These are phyloP conservation scores for Druon quercuslanigerum DNA, from an alignment of 1,140 invertebrate species.

Conservation along the genomic window DNA sequence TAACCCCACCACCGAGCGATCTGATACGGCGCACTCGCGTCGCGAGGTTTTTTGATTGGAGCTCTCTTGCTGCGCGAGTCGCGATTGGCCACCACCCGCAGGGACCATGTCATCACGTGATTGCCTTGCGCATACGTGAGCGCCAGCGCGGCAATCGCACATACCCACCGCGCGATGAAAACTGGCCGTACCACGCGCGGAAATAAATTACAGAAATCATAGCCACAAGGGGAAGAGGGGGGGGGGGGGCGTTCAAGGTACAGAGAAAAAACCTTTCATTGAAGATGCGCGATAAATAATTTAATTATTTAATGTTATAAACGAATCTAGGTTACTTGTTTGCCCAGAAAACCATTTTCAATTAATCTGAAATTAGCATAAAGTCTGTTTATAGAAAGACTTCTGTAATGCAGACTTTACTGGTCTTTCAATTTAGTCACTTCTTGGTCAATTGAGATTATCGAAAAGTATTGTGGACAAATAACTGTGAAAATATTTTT, in stretches of 20 bases:
- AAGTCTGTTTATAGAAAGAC: no score
- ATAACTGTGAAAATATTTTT: background rate
- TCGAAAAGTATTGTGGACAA: no score
- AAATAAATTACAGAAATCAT: constrained; percentile 44
- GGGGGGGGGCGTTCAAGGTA: background rate
- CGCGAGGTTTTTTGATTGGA: constrained; percentile 43
- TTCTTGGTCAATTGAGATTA: no score
- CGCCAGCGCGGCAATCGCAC: constrained; percentile 41
- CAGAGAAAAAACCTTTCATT: background rate
- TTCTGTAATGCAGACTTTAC: no score
- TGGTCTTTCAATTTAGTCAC: no score
- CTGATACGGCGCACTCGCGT: background rate
- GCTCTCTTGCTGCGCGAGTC: constrained; percentile 37
- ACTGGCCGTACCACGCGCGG: constrained; percentile 60
- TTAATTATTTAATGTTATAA: no score
- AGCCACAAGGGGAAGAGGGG: background rate
- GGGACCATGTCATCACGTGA: constrained; percentile 49
- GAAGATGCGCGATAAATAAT: background rate
- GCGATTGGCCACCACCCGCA: constrained; percentile 51
- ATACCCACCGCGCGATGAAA: constrained; percentile 30
- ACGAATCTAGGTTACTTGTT: no score
- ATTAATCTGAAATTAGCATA: no score
- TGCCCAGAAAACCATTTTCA: no score
- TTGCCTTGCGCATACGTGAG: constrained; percentile 49
- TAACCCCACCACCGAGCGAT: constrained; percentile 53